A percentile compares a stretch with the other conserved stretches of the same genome.
phyloP scores from a whole-genome alignment of 2,888 invertebrate species.

The Dryobotodes eremita region DNA sequence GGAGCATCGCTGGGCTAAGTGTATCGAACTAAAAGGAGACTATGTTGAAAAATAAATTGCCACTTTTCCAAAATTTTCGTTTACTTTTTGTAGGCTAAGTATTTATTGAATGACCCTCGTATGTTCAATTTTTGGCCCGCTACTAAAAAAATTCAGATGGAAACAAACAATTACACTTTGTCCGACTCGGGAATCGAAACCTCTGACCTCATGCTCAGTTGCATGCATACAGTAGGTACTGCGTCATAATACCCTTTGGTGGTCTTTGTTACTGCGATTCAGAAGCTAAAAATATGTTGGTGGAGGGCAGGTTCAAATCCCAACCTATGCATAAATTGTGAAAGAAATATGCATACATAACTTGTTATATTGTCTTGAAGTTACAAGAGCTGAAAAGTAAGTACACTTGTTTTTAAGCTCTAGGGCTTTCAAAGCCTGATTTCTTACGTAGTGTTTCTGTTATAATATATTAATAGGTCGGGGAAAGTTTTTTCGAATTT shows the following conservation, averaged over 20 bases:
- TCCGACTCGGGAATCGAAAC: too few relatives aligned
- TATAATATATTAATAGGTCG: background rate
- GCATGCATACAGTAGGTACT: background rate
- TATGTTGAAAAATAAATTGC: too few relatives aligned
- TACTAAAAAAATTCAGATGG: too few relatives aligned
- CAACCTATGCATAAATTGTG: conserved; percentile 36
- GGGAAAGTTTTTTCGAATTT: too few relatives aligned
- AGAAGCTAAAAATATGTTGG: background rate
- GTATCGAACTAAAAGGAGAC: too few relatives aligned
- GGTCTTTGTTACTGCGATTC: background rate
- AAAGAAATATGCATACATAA: conserved; percentile 12
- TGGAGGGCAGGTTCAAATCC: conserved; percentile 19
- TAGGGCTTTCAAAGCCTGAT: background rate
- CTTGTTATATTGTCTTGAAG: conserved; percentile 14
- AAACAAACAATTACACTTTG: too few relatives aligned
- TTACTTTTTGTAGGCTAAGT: too few relatives aligned
- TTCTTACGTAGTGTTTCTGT: background rate
- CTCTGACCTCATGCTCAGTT: too few relatives aligned
- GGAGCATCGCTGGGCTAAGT: too few relatives aligned
- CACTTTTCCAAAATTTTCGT: too few relatives aligned
- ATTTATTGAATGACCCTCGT: too few relatives aligned
- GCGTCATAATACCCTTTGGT: background rate
- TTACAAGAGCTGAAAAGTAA: background rate
- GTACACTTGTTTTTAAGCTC: background rate
- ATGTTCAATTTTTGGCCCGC: too few relatives aligned